These are phyloP conservation scores for Teleopsis dalmanni DNA, from an alignment of 1,140 invertebrate species.

Conservation along the genomic window DNA sequence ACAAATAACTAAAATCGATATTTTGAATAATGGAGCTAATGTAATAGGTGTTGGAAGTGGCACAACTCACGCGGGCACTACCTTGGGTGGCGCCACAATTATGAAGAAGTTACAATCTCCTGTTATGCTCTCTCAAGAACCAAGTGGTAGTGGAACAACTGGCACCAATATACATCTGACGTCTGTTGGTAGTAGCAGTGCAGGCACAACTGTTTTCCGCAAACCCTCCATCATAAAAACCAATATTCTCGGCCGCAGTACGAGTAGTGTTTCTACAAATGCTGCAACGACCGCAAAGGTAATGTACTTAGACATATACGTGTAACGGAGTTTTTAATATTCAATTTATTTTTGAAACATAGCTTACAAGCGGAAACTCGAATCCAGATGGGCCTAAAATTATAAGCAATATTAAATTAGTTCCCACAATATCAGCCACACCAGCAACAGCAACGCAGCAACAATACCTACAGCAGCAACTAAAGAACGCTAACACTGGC, in stretches of 20 bases:
- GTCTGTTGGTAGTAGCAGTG: no score
- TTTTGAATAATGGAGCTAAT: constrained; percentile 5
- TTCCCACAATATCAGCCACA: constrained; percentile 14
- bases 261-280: not conserved
- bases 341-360: not conserved
- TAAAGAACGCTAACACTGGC: constrained; percentile 31
- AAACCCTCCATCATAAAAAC: constrained; percentile 14
- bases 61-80: not conserved
- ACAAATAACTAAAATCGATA: constrained; percentile 7
- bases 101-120: constrained; percentile 1
- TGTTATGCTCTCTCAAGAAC: not conserved
- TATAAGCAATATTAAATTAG: constrained; percentile 34
- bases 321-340: no score
- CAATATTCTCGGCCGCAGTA: constrained; percentile 1
- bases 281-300: not conserved
- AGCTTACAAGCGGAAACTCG: no score
- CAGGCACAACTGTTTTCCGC: constrained; percentile 9
- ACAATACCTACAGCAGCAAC: constrained; percentile 8
- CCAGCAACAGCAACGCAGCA: constrained; percentile 5
- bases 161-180: not conserved
- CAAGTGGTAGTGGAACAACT: not conserved
- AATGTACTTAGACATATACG: no score
- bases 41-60: not conserved
- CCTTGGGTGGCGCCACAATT: not conserved
- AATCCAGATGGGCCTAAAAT: constrained; percentile 19